Base-by-base conservation (phyloP, 2,888 invertebrate genomes). In the Chydorus sphaericus region DNA sequence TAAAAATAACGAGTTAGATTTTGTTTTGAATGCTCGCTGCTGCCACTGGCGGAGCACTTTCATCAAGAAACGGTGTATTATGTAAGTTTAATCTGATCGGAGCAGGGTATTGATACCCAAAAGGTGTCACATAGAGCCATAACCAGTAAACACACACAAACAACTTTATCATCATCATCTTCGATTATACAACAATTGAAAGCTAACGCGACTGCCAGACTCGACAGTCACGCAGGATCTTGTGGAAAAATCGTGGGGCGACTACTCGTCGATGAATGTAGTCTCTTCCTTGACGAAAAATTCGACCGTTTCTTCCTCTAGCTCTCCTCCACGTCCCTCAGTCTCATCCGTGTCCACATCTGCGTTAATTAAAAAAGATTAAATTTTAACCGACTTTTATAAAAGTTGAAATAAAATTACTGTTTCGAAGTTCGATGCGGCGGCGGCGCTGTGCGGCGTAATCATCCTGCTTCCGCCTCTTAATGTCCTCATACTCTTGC, bases 221-320 rank as follows among this genome's bases (percentile, higher is more conserved):
- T 5, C n/a, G 44, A 23, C 23, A 7, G 23, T 26, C 23, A 14
- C 10, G 20, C 23, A n/a, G n/a, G 44, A 14, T 44, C 8, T 44
- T 44, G n/a, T 44, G 23, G 44, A 14, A 20, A 23, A 18, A n/a
- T n/a, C 37, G 52, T 31, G 14, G 4, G 52, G 37, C 52, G 31
- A 52, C 23, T 52, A 52, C 52, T 52, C 52, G 36, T 55, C 59
- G 23, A 63, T 55, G 51, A 69, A 59, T 44, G 67, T 60, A 66
- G 80, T 79, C 79, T 94, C 93, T 77, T 94, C 92, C 78, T 93
- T 93, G 70, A 94, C 81, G 77, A 96, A 88, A 83, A 94, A 93
- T 83, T 96, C 94, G 67, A 96, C 85, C 68, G 85, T 78, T 76
- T 96, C 94, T 69, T 94, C 94, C 70, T 92, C 91, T 66, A 90